phyloP scores from a whole-genome alignment of 2,113 vertebrate species.

The Lota lota region DNA sequence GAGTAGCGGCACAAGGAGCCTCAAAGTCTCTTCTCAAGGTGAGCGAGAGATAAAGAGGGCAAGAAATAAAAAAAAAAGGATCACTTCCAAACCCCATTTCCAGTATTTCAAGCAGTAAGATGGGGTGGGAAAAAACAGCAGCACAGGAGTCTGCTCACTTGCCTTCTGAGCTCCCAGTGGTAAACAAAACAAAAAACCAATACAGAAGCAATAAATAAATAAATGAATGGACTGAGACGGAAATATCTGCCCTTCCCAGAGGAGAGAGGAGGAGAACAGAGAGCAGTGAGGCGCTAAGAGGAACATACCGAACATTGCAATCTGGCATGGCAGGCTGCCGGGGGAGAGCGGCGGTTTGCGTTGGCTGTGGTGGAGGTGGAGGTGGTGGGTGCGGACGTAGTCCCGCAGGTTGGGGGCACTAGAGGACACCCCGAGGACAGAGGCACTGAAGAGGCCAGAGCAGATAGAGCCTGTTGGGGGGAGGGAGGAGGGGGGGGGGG shows the following conservation, averaged over 20 bases:
- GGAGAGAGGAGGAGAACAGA: constrained; percentile 1
- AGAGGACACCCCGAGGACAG: constrained; percentile 92
- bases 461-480: constrained; percentile 86
- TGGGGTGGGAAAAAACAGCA: too few relatives aligned
- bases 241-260: background rate
- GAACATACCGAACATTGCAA: constrained; percentile 88
- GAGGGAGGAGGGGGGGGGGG: constrained; percentile 2
- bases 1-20: background rate
- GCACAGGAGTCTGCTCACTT: too few relatives aligned
- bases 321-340: constrained; percentile 81
- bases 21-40: background rate
- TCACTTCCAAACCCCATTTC: background rate
- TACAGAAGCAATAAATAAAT: too few relatives aligned
- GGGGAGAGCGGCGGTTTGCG: constrained; percentile 87
- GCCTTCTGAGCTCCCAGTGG: too few relatives aligned
- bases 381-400: constrained; percentile 85
- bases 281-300: constrained; percentile 10
- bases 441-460: constrained; percentile 96
- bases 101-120: too few relatives aligned
- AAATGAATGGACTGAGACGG: background rate
- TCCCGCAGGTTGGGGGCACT: constrained; percentile 97
- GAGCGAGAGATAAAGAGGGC: background rate
- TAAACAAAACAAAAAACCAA: background rate
- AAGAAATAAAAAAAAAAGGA: background rate
- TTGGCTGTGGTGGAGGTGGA: constrained; percentile 24